Evolutionary conservation across 2,797 vertebrate genomes (phyloP), one percentile per base, ranked within the genome.

Genomic region (Staurois parvus): DNA sequence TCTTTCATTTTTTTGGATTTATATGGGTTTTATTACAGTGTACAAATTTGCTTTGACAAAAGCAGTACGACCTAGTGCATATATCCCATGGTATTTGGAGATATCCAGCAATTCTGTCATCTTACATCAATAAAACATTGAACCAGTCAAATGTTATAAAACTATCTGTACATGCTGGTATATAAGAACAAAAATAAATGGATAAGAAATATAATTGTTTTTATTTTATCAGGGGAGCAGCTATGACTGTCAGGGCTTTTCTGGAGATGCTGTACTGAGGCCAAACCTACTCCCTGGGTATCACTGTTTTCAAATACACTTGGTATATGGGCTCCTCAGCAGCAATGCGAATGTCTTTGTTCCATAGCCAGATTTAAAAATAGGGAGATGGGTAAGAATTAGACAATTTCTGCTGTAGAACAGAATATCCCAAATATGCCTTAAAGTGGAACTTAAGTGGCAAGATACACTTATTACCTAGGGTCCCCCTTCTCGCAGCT

Each of bases 1-100:
- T 85, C 69, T 42, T 56, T 81, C 19, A 4, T 70, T 75, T 56
- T 29, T 45, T 69, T n/a, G 40, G 2, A 37, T 62, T 26, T 66
- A 6, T 45, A 9, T 37, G 26, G 29, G 40, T 37, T 52, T 79
- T 69, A 69, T 32, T 69, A 52, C 21, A 70, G 29, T 2, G 67
- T 52, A 6, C 2, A 79, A 68, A 68, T 66, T 19, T 48, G 19
- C 29, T 69, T 69, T 52, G 40, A 48, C 1, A 79, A 48, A 69
- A 79, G 29, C 59, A 29, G 64, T 28, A 68, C 32, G 77, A 67
- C 2, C 76, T 37, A 34, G n/a, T 68, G 42, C 28, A 69, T 48
- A 79, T 69, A 29, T 24, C 52, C 64, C n/a, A 17, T 29, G 45
- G 29, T n/a, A 45, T 67, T 79, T 48, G 37, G n/a, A 67, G 40